These are phyloP conservation scores for Oreonectes daqikongensis DNA, from an alignment of 2,797 vertebrate species.

Conservation along the genomic window DNA sequence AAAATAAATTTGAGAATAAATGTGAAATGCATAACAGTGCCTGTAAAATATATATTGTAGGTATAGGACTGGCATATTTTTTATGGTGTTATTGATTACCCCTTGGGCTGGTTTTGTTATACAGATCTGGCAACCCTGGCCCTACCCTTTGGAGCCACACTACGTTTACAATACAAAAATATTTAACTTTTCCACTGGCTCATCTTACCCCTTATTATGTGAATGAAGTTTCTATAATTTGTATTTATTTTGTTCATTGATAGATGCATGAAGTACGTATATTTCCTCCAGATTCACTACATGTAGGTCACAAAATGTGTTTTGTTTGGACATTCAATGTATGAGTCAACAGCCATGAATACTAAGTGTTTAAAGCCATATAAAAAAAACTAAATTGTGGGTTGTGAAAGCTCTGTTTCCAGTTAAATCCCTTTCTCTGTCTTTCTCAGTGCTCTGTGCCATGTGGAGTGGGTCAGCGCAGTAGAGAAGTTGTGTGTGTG, in stretches of 20 bases:
- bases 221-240: neutral
- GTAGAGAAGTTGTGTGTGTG: slow-evolving; percentile 75
- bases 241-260: neutral
- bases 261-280: neutral
- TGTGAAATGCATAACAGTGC: too few relatives aligned
- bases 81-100: too few relatives aligned
- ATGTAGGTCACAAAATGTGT: neutral
- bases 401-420: slow-evolving; percentile 1
- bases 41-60: too few relatives aligned
- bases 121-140: too few relatives aligned
- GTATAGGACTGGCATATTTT: too few relatives aligned
- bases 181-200: neutral
- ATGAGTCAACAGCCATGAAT: slow-evolving; percentile 2
- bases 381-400: neutral
- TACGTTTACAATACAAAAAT: neutral
- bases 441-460: slow-evolving; percentile 75
- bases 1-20: too few relatives aligned
- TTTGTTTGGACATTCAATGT: neutral
- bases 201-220: neutral
- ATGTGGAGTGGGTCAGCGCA: slow-evolving; percentile 76
- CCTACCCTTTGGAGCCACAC: too few relatives aligned
- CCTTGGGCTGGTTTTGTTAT: too few relatives aligned
- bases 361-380: neutral
- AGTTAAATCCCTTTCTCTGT: neutral
- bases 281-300: neutral